Conservation (phyloP, 2,888 invertebrate genomes). For the Tupiocoris notatus region DNA sequence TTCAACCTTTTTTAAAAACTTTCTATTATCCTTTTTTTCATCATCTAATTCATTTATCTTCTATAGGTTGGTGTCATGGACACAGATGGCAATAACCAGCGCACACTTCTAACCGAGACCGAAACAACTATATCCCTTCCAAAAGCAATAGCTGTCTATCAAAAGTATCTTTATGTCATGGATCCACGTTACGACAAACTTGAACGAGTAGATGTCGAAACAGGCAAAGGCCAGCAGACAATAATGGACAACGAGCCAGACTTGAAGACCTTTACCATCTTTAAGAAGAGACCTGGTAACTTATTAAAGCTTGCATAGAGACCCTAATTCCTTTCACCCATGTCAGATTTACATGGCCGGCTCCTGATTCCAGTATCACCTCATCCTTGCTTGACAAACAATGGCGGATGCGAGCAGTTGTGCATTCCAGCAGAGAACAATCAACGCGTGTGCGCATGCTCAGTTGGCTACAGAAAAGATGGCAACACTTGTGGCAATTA, state of each 20-base stretch:
- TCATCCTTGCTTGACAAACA: conserved; percentile 80
- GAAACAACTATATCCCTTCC: conserved; percentile 73
- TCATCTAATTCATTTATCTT: no score
- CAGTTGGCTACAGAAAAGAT: conserved; percentile 81
- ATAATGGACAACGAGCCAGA: conserved; percentile 85
- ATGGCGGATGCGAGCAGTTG: conserved; percentile 92
- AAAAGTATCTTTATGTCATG: conserved; percentile 78
- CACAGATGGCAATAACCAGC: conserved; percentile 69
- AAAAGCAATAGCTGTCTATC: conserved; percentile 76
- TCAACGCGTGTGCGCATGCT: conserved; percentile 80
- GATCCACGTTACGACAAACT: conserved; percentile 89
- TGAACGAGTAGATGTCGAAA: conserved; percentile 76
- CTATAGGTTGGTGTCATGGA: conserved; percentile 61
- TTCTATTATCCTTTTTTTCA: background rate
- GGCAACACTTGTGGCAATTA: conserved; percentile 76
- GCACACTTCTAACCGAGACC: conserved; percentile 62
- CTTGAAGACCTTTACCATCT: conserved; percentile 81
- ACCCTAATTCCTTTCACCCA: background rate
- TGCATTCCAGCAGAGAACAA: conserved; percentile 83
- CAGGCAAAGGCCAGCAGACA: conserved; percentile 71
- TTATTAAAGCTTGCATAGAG: conserved; percentile 28
- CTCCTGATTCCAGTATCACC: conserved; percentile 66
- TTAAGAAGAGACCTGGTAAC: conserved; percentile 72
- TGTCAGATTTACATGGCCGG: conserved; percentile 13
- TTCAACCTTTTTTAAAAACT: conserved; percentile 6